Conservation (phyloP, 2,888 invertebrate species). For the Oithona nana region DNA sequence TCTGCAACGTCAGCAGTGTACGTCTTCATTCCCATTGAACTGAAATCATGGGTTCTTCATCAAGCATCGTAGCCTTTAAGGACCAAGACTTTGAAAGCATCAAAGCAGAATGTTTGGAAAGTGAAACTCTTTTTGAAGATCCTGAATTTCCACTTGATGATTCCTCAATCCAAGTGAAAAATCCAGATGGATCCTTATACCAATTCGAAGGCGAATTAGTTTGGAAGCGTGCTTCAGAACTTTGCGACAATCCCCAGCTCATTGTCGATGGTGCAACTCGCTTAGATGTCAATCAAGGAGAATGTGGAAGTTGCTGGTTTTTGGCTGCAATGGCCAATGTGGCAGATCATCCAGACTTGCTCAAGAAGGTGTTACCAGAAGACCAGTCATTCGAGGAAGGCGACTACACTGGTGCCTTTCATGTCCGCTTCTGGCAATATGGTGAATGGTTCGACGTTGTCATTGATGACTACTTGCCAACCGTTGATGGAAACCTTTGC, state of each 20-base stretch:
- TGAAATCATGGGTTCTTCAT: too few relatives aligned
- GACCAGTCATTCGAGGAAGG: slow-evolving; percentile 16
- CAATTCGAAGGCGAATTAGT: too few relatives aligned
- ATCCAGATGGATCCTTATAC: too few relatives aligned
- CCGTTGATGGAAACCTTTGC: not conserved
- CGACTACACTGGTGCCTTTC: not conserved
- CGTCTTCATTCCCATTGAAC: too few relatives aligned
- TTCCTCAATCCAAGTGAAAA: too few relatives aligned
- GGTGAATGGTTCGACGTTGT: not conserved
- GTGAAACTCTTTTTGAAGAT: too few relatives aligned
- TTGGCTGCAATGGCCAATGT: too few relatives aligned
- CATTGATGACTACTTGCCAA: not conserved
- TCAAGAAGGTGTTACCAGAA: not conserved
- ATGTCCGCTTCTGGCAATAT: not conserved
- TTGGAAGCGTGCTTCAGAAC: not conserved
- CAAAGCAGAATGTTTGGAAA: not conserved
- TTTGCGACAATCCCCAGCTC: not conserved
- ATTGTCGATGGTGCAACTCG: not conserved
- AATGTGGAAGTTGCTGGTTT: too few relatives aligned
- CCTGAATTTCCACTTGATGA: too few relatives aligned
- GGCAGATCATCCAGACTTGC: too few relatives aligned
- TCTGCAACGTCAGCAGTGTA: too few relatives aligned
- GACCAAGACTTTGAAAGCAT: slow-evolving; percentile 1
- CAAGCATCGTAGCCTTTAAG: not conserved
- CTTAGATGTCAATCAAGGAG: not conserved